These are phyloP conservation scores for Linepithema humile DNA, from an alignment of 1,140 invertebrate genomes.

Conservation along the genomic window DNA sequence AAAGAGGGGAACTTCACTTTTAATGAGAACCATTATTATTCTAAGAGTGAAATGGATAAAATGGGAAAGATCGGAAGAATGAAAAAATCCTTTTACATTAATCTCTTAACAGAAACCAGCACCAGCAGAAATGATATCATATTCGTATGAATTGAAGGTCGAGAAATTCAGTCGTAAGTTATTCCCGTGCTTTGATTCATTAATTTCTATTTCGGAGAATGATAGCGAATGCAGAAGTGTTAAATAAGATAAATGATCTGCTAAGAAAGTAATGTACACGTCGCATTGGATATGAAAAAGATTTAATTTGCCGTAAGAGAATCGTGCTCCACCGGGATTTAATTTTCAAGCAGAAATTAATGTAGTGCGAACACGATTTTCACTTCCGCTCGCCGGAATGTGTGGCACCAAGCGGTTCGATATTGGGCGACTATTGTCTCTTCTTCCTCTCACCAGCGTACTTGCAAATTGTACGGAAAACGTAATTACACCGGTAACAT, in stretches of 20 bases:
- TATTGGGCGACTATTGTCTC: constrained; percentile 45
- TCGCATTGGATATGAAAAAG: constrained; percentile 38
- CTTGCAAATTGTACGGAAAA: constrained; percentile 40
- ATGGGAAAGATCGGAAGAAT: not conserved
- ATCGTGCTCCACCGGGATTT: constrained; percentile 30
- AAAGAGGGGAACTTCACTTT: not conserved
- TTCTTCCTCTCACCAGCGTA: not conserved
- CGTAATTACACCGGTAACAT: constrained; percentile 63
- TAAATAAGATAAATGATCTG: constrained; percentile 41
- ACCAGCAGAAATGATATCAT: not conserved
- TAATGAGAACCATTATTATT: not conserved
- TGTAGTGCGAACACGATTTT: constrained; percentile 40
- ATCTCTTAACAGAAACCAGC: not conserved
- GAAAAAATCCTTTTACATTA: not conserved
- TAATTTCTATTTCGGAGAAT: constrained; percentile 19
- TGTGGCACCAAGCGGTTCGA: constrained; percentile 28
- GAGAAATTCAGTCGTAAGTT: constrained; percentile 16
- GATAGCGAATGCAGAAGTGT: not conserved
- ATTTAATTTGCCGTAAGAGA: constrained; percentile 49
- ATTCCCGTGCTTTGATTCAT: constrained; percentile 6
- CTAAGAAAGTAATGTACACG: constrained; percentile 39
- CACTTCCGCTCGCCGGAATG: constrained; percentile 32
- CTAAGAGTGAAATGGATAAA: not conserved
- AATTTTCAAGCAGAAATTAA: constrained; percentile 53
- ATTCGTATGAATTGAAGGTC: not conserved